Evolutionary conservation across 1,140 invertebrate genomes (phyloP).

Genomic region (Philopotamus ludificatus): DNA sequence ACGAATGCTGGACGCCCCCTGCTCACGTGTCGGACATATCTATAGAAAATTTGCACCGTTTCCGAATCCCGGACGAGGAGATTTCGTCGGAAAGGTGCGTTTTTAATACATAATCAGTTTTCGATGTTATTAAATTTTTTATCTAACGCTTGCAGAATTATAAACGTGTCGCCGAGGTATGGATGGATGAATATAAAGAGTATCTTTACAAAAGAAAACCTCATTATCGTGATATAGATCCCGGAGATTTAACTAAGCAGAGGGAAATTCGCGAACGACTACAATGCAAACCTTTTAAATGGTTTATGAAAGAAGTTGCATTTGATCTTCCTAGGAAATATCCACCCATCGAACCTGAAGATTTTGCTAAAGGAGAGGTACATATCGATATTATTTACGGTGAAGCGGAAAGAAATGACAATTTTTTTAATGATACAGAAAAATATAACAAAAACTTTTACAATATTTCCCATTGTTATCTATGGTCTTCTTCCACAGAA

Average conservation of each 20-base stretch:
- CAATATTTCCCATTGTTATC: too few relatives aligned
- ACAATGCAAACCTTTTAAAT: conserved; percentile 89
- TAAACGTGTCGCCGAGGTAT: conserved; percentile 89
- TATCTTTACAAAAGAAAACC: conserved; percentile 79
- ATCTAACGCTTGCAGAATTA: conserved; percentile 68
- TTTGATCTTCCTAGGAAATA: conserved; percentile 90
- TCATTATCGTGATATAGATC: conserved; percentile 71
- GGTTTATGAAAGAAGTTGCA: conserved; percentile 94
- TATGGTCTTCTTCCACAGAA: too few relatives aligned
- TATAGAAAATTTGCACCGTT: conserved; percentile 88
- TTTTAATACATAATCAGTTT: neutral
- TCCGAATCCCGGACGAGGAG: conserved; percentile 85
- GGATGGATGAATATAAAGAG: conserved; percentile 98
- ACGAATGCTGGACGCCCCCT: conserved; percentile 87
- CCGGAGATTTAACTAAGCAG: conserved; percentile 82
- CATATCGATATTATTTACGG: conserved; percentile 11
- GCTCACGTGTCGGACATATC: conserved; percentile 94
- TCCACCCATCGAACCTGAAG: conserved; percentile 87
- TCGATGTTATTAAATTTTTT: neutral
- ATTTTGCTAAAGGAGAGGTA: conserved; percentile 79
- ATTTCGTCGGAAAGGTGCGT: conserved; percentile 77
- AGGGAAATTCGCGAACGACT: conserved; percentile 71
- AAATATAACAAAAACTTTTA: too few relatives aligned
- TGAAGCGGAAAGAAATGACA: neutral
- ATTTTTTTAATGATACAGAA: too few relatives aligned